Conservation (phyloP, 2,113 vertebrate genomes). For the Mystacornis crossleyi region DNA sequence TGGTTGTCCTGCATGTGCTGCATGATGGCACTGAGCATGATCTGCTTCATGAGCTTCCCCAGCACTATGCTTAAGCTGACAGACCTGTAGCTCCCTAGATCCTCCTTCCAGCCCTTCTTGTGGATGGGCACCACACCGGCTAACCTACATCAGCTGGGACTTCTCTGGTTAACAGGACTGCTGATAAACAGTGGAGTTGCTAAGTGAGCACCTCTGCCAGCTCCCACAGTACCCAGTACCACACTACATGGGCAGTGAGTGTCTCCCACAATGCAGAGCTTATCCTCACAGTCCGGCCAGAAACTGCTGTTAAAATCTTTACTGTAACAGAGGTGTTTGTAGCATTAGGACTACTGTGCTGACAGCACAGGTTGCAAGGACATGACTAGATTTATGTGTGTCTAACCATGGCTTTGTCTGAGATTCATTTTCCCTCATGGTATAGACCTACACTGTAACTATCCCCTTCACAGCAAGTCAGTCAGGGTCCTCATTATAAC, state of each 20-base stretch:
- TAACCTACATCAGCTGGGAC: not conserved
- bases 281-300: not conserved
- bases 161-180: not conserved
- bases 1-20: not conserved
- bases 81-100: too few relatives aligned
- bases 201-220: not conserved
- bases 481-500: not conserved
- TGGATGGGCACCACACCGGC: not conserved
- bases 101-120: not conserved
- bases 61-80: not conserved
- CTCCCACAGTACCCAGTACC: not conserved
- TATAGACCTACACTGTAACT: not conserved
- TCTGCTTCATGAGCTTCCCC: not conserved
- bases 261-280: not conserved
- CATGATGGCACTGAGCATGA: not conserved
- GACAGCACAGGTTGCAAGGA: not conserved
- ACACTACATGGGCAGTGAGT: not conserved
- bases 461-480: not conserved
- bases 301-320: not conserved
- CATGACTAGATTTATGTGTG: not conserved
- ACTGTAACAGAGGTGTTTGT: not conserved
- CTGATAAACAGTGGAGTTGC: not conserved
- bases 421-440: not conserved
- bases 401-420: not conserved
- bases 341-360: not conserved